Evolutionary conservation across 37 sponge, comb jelly and placozoan species (phyloP).

Genomic region (Axinella damicornis): DNA sequence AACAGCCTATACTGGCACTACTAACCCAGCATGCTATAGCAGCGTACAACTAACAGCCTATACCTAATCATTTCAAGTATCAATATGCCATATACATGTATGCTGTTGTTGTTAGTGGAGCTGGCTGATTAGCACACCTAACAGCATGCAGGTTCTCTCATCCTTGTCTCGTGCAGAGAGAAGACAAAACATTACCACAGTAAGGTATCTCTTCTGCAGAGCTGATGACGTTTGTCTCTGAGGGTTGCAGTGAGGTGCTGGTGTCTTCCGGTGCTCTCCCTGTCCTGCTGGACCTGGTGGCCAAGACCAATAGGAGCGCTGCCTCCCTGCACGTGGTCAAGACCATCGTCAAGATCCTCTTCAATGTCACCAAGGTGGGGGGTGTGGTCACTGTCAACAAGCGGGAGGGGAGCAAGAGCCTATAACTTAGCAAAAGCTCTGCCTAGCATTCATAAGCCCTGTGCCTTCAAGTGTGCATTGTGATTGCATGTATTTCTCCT

Average conservation of each 20-base stretch:
- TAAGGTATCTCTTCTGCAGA: no score
- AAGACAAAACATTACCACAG: neutral
- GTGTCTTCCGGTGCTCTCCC: slow-evolving; percentile 29
- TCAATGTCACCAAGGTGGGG: slow-evolving; percentile 61
- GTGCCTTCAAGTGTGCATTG: neutral
- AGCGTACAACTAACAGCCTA: no score
- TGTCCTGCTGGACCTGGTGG: slow-evolving; percentile 38
- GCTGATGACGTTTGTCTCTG: slow-evolving; percentile 60
- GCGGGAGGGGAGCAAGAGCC: no score
- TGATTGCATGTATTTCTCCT: no score
- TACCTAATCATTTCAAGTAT: no score
- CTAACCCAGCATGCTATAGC: no score
- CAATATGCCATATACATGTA: neutral
- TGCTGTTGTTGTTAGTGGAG: no score
- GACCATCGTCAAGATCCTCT: slow-evolving; percentile 38
- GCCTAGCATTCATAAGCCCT: neutral
- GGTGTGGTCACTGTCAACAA: no score
- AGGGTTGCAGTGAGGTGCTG: slow-evolving; percentile 43
- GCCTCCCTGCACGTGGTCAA: slow-evolving; percentile 52
- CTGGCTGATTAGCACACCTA: neutral
- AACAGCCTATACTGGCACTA: no score
- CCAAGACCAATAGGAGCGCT: slow-evolving; percentile 53
- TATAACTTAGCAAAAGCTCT: no score
- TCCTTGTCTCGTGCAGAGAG: no score
- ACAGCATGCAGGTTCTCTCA: no score